Evolutionary conservation across 2,888 invertebrate species (phyloP).

Genomic region (Limnephilus lunatus): DNA sequence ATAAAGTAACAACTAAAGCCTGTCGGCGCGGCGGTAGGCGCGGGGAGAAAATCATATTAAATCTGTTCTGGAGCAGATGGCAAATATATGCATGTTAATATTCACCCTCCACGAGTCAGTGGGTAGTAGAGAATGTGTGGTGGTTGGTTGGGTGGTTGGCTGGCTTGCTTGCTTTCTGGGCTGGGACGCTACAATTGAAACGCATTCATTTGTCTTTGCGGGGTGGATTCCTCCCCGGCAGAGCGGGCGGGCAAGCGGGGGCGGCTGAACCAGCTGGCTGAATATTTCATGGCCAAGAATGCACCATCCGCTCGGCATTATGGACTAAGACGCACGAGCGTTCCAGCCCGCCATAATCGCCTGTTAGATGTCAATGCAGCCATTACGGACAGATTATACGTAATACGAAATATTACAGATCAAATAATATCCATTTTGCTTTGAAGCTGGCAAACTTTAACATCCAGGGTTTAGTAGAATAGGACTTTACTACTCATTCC

Average conservation of each 20-base stretch:
- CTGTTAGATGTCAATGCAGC: not conserved
- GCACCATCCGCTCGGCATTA: constrained; percentile 26
- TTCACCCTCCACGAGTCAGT: not conserved
- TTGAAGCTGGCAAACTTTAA: not conserved
- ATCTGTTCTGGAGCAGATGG: not conserved
- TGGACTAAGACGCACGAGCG: not conserved
- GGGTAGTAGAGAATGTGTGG: not conserved
- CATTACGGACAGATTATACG: not conserved
- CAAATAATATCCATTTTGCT: too few relatives aligned
- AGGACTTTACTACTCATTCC: not conserved
- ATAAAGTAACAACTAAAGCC: not conserved
- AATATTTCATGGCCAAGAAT: constrained; percentile 46
- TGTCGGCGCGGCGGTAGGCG: not conserved
- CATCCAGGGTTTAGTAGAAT: not conserved
- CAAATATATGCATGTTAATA: not conserved
- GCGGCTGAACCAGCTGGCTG: not conserved
- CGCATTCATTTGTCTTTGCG: constrained; percentile 39
- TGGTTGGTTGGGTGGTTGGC: not conserved
- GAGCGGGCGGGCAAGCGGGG: not conserved
- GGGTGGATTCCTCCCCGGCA: not conserved
- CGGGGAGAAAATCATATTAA: not conserved
- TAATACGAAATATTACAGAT: not conserved
- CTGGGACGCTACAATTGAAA: constrained; percentile 28
- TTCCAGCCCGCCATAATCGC: not conserved
- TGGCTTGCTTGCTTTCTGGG: not conserved